Conservation (phyloP, 2,113 vertebrate genomes). For the Triplophysa tibetana region DNA sequence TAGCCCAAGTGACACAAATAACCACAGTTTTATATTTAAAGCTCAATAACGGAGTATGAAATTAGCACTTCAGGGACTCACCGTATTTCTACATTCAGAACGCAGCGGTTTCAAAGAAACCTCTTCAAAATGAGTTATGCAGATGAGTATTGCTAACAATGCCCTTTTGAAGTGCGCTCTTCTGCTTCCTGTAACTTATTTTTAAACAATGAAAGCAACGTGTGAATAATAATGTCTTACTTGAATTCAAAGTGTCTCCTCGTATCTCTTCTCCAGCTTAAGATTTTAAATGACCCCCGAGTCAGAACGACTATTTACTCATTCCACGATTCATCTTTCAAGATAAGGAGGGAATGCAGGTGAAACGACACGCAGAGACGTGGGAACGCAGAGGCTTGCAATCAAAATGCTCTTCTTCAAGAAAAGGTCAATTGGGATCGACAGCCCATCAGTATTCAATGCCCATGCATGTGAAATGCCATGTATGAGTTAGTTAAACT, state of each 20-base stretch:
- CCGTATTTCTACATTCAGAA: conserved; percentile 18
- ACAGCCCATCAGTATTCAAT: conserved; percentile 55
- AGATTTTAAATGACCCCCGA: conserved; percentile 9
- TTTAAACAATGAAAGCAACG: background rate
- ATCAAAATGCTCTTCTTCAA: conserved; percentile 58
- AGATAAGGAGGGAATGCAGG: conserved; percentile 61
- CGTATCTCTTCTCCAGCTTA: background rate
- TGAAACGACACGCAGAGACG: conserved; percentile 66
- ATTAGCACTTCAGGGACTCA: background rate
- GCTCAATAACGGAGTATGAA: conserved; percentile 23
- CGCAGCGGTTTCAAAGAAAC: background rate
- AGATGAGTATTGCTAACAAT: conserved; percentile 5
- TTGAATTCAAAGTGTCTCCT: background rate
- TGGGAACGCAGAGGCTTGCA: conserved; percentile 55
- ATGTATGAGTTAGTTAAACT: background rate
- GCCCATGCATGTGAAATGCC: conserved; percentile 41
- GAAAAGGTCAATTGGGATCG: conserved; percentile 61
- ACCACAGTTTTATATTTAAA: conserved; percentile 44
- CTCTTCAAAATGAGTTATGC: conserved; percentile 21
- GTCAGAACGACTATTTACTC: conserved; percentile 27
- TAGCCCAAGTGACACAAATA: conserved; percentile 52
- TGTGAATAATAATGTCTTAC: background rate
- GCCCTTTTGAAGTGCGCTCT: background rate
- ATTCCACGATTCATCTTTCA: conserved; percentile 41
- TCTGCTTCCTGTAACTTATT: background rate